Percentiles rank a stretch among this genome's conserved stretches.
These are phyloP conservation scores for Parnassius glacialis DNA, from an alignment of 2,888 invertebrate species.

Conservation along the genomic window DNA sequence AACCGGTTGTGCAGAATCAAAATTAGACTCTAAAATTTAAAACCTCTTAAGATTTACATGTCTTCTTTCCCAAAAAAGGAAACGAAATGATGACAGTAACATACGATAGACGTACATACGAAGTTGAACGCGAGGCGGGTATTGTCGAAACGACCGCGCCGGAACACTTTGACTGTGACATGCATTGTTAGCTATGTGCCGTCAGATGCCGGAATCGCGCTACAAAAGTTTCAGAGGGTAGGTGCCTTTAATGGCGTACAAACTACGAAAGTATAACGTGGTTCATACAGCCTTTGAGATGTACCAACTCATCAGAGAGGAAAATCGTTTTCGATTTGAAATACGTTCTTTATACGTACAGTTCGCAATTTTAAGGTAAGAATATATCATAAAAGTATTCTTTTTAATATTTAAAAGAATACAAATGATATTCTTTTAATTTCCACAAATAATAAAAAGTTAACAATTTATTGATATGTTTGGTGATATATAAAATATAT, in stretches of 20 bases:
- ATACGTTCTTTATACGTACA: not conserved
- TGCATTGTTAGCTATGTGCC: slow-evolving; percentile 52
- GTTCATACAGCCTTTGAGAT: slow-evolving; percentile 5
- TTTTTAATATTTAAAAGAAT: no score
- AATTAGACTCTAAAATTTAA: slow-evolving; percentile 16
- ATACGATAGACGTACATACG: slow-evolving; percentile 29
- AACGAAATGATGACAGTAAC: slow-evolving; percentile 32
- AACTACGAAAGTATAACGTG: slow-evolving; percentile 3
- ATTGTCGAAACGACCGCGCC: slow-evolving; percentile 45
- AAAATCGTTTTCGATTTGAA: slow-evolving; percentile 10
- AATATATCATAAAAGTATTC: no score
- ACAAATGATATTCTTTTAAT: no score
- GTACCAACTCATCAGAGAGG: slow-evolving; percentile 1
- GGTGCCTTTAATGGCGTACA: slow-evolving; percentile 21
- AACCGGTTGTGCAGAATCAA: not conserved
- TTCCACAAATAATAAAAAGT: no score
- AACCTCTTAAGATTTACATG: slow-evolving; percentile 21
- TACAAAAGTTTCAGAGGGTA: slow-evolving; percentile 24
- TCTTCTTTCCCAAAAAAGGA: slow-evolving; percentile 29
- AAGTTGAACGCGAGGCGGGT: slow-evolving; percentile 30
- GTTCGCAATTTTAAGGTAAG: no score
- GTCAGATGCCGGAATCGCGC: slow-evolving; percentile 29
- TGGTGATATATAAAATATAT: no score
- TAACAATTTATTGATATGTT: no score
- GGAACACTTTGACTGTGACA: slow-evolving; percentile 62